phyloP scores from a whole-genome alignment of 2,113 vertebrate genomes.

The Rhadina sibilatrix region DNA sequence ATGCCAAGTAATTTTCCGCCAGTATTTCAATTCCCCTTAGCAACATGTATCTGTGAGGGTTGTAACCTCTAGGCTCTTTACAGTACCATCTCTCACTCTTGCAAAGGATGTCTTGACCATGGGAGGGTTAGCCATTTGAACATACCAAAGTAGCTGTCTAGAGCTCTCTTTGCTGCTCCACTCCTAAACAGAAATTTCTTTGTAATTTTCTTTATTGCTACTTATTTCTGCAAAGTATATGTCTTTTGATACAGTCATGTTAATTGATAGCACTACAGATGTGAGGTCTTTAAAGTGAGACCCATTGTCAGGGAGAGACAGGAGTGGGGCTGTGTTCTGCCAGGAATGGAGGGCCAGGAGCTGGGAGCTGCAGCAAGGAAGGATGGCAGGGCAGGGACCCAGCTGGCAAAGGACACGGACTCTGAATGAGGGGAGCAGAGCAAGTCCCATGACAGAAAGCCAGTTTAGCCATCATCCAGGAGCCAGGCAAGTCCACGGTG shows the following conservation, averaged over 20 bases:
- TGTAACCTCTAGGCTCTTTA: not conserved
- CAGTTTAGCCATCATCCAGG: not conserved
- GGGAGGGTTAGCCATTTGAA: not conserved
- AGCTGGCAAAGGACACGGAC: rapidly evolving
- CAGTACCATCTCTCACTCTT: not conserved
- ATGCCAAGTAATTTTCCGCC: slow-evolving; percentile 43
- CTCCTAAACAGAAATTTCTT: not conserved
- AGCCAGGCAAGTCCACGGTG: not conserved
- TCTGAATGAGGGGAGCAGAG: not conserved
- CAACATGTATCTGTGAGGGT: not conserved
- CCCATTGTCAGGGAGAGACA: not conserved
- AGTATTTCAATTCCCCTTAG: slow-evolving; percentile 33
- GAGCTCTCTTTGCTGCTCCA: not conserved
- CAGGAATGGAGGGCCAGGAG: rapidly evolving
- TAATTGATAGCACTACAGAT: not conserved
- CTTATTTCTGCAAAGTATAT: not conserved
- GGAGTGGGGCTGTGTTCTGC: not conserved
- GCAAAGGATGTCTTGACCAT: not conserved
- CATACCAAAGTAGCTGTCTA: not conserved
- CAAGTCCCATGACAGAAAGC: not conserved
- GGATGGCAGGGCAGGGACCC: not conserved
- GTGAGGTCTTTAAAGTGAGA: not conserved
- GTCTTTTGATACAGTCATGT: not conserved
- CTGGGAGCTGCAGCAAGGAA: rapidly evolving
- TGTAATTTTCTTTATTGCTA: not conserved